Base-by-base conservation (phyloP, 2,888 invertebrate genomes). In the Iselma pallidipennis region DNA sequence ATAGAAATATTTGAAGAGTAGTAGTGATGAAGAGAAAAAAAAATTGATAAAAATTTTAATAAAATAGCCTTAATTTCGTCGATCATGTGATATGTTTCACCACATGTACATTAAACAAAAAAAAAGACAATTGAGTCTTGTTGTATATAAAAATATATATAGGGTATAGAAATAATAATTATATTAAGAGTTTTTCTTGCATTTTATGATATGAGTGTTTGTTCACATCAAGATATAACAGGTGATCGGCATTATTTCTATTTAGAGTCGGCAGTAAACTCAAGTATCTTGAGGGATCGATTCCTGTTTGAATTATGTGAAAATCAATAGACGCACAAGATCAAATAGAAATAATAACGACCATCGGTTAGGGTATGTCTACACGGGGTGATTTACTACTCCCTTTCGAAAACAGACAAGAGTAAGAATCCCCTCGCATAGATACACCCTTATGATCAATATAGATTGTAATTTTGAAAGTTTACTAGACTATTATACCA, bases 41-140 rank as follows among this genome's bases (percentile, higher is more conserved):
- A 1, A 29, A 12, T 37, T 45, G 45, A 21, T 45, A 5, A 45
- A 23, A 23, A 55, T 54, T 52, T 61, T 14, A 49, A 51, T 45
- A 33, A 49, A 55, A 55, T 52, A 55, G 64, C 64, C 64, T 64
- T 64, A 63, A 61, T 61, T 56, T 64, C 61, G 64, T 64, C 64
- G 61, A 64, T 61, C 64, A 64, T 64, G 64, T 64, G 64, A 64
- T 64, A 64, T 55, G 26, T 57, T 56, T 48, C 55, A 51, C 55
- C 58, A 62, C 62, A 62, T 58, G 55, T 28, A 54, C 37, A 55
- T 58, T 37, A n/a, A n/a, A n/a, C n/a, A n/a, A n/a, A n/a, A n/a
- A n/a, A n/a, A n/a, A n/a, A n/a, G 52, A 55, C 29, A 45, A 6
- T 42, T 42, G 14, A 45, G 55, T 23, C 54, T 57, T 59, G 55